These are phyloP conservation scores for Heliocidaris tuberculata DNA, from an alignment of 35 echinoderm and acorn worm genomes.

Conservation along the genomic window DNA sequence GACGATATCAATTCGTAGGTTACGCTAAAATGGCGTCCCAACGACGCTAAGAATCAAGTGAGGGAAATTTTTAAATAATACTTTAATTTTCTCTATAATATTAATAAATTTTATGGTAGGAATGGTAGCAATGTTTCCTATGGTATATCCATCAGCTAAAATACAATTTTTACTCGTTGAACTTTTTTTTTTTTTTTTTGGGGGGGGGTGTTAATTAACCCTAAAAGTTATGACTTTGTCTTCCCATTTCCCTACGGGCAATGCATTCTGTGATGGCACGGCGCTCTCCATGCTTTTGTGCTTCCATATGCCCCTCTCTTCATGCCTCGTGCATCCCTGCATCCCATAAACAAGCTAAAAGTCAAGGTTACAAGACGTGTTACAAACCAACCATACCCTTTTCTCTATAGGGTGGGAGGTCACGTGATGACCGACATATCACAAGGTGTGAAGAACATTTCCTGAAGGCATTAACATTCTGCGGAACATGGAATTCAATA, in stretches of 20 bases:
- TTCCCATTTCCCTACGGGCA: not conserved
- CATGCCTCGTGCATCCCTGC: not conserved
- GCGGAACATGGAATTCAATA: not conserved
- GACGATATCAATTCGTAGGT: too few relatives aligned
- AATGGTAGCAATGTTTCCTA: too few relatives aligned
- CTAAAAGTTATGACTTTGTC: too few relatives aligned
- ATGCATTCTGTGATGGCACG: not conserved
- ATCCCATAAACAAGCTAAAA: not conserved
- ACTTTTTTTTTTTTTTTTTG: not conserved
- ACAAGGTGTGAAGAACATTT: not conserved
- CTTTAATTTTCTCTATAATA: too few relatives aligned
- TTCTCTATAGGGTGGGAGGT: not conserved
- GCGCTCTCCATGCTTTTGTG: not conserved
- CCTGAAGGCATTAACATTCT: not conserved
- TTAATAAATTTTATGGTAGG: too few relatives aligned
- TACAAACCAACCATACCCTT: not conserved
- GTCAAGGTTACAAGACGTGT: not conserved
- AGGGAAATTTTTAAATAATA: too few relatives aligned
- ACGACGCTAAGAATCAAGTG: too few relatives aligned
- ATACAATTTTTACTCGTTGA: not conserved
- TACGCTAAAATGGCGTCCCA: too few relatives aligned
- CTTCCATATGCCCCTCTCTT: not conserved
- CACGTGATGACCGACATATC: not conserved
- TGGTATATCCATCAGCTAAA: not conserved
- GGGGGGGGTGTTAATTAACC: too few relatives aligned